Conservation (phyloP, 2,797 vertebrate genomes). For the Cyprinodon diabolis region DNA sequence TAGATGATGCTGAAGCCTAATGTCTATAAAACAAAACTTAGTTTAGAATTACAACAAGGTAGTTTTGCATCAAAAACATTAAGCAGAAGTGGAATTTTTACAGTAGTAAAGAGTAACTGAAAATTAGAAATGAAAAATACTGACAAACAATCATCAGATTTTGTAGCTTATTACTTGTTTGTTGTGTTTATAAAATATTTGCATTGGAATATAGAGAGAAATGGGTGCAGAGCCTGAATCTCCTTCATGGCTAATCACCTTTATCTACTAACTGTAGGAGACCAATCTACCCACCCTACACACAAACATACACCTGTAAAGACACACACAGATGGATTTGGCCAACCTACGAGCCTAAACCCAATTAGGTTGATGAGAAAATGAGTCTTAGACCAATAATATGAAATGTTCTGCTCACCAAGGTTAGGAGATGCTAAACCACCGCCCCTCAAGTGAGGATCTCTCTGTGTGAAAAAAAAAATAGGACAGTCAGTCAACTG, state of each 20-base stretch:
- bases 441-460: conserved; percentile 40
- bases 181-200: background rate
- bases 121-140: background rate
- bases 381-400: background rate
- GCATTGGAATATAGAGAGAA: background rate
- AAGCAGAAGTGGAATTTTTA: no score
- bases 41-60: no score
- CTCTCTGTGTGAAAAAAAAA: conserved; percentile 60
- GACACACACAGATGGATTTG: conserved; percentile 15
- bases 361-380: background rate
- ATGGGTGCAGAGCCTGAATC: conserved; percentile 7
- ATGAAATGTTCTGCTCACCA: conserved; percentile 55
- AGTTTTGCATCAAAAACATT: no score
- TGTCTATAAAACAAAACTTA: no score
- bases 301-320: background rate
- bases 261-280: conserved; percentile 19
- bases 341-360: conserved; percentile 44
- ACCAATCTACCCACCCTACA: conserved; percentile 14
- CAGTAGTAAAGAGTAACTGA: background rate
- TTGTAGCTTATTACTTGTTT: background rate
- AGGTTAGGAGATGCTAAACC: conserved; percentile 47
- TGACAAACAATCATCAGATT: background rate
- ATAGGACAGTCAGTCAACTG: background rate
- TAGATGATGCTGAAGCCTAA: no score
- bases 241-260: conserved; percentile 43